Evolutionary conservation across 2,888 invertebrate genomes (phyloP).

Genomic region (Heteropelma amictum): DNA sequence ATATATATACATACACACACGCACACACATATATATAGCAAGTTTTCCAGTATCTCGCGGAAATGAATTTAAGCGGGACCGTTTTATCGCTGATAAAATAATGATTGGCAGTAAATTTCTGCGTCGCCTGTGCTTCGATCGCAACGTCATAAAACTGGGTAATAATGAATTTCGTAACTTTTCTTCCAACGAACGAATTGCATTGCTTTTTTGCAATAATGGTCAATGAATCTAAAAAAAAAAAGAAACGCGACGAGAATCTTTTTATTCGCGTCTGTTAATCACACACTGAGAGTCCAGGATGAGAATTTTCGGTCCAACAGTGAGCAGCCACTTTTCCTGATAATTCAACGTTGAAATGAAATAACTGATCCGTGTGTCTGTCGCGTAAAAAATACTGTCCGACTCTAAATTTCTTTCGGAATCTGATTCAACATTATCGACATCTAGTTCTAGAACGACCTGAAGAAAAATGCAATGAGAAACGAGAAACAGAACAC

Average conservation of each 20-base stretch:
- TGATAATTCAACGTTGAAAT: no score
- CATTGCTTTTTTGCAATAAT: background rate
- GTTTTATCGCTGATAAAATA: conserved; percentile 23
- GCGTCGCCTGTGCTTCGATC: background rate
- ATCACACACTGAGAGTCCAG: no score
- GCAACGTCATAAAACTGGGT: background rate
- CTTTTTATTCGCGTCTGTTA: no score
- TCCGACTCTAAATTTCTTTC: no score
- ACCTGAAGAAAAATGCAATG: no score
- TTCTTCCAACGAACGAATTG: no score
- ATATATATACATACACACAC: background rate
- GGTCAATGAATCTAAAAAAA: background rate
- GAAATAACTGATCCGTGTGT: no score
- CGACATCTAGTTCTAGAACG: no score
- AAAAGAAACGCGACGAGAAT: background rate
- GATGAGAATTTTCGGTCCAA: no score
- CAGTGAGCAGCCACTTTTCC: no score
- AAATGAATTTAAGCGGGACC: background rate
- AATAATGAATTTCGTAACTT: background rate
- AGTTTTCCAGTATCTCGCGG: background rate
- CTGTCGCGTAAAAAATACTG: no score
- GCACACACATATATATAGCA: background rate
- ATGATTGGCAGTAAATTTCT: background rate
- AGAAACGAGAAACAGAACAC: background rate
- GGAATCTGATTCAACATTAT: no score